These are phyloP conservation scores for Melanerpes aurifrons DNA, from an alignment of 2,113 vertebrate genomes.

Conservation along the genomic window DNA sequence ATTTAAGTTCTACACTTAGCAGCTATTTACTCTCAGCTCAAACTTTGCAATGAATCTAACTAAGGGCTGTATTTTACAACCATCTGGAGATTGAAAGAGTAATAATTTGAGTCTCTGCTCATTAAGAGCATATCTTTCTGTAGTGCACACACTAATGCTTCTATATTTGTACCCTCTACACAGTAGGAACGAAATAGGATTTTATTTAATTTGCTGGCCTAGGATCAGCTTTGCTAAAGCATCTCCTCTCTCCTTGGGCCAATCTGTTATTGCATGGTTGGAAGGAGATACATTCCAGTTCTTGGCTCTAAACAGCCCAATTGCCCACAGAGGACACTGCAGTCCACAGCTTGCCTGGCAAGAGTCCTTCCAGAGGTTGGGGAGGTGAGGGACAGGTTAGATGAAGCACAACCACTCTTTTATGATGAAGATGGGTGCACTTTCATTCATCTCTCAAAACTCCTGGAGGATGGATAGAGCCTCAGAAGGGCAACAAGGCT, in stretches of 20 bases:
- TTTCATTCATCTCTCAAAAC: background rate
- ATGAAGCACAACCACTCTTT: background rate
- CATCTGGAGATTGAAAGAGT: background rate
- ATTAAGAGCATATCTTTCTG: background rate
- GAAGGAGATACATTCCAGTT: background rate
- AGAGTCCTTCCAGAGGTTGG: background rate
- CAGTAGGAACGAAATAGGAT: background rate
- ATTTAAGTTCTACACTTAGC: background rate
- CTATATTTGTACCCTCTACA: background rate
- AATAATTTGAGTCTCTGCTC: background rate
- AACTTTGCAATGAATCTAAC: background rate
- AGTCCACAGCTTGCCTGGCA: background rate
- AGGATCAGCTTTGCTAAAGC: background rate
- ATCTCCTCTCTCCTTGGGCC: background rate
- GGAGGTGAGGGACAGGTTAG: background rate
- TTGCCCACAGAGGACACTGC: background rate
- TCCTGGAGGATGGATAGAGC: background rate
- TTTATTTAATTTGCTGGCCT: background rate
- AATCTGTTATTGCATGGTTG: background rate
- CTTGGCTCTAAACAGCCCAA: background rate
- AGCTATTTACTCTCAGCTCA: background rate
- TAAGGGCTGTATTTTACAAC: background rate
- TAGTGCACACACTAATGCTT: background rate
- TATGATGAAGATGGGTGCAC: accelerated
- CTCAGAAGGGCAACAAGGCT: background rate